phyloP scores from a whole-genome alignment of 2,888 invertebrate genomes.

The Eupelmus urozonus region DNA sequence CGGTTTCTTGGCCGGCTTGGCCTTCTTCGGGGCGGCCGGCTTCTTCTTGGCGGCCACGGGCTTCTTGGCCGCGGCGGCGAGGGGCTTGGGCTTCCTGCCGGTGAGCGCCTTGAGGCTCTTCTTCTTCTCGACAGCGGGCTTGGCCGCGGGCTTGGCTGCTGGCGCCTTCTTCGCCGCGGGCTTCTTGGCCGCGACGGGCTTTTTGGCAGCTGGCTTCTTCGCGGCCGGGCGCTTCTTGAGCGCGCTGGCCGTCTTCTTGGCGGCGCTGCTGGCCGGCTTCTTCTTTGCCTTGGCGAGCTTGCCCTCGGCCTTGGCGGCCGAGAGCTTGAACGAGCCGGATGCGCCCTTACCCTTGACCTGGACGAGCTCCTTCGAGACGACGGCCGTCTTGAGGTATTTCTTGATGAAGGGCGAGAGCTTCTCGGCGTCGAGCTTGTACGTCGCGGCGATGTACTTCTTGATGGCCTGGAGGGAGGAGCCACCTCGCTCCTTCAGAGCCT shows the following conservation, averaged over 20 bases:
- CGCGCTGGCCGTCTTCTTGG: constrained; percentile 30
- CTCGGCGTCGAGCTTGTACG: constrained; percentile 81
- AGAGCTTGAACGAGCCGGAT: constrained; percentile 78
- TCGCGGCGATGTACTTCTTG: constrained; percentile 82
- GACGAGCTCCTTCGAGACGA: constrained; percentile 75
- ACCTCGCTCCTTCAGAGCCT: constrained; percentile 79
- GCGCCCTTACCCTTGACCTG: constrained; percentile 80
- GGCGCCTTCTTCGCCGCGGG: constrained; percentile 25
- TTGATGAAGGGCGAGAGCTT: constrained; percentile 81
- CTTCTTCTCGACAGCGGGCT: constrained; percentile 47
- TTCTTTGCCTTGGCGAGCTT: constrained; percentile 73
- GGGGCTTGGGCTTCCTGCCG: constrained; percentile 43
- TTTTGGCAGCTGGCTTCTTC: constrained; percentile 60
- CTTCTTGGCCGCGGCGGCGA: constrained; percentile 34
- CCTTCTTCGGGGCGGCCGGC: constrained; percentile 39
- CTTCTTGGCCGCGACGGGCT: constrained; percentile 52
- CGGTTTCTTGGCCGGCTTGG: constrained; percentile 49
- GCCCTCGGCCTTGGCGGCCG: constrained; percentile 64
- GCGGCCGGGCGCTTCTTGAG: too few relatives aligned
- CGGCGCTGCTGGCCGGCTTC: constrained; percentile 24
- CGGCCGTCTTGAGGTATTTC: constrained; percentile 80
- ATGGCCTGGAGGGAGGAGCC: constrained; percentile 81
- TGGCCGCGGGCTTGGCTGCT: constrained; percentile 62
- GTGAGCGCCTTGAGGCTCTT: constrained; percentile 49
- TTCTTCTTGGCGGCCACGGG: constrained; percentile 39